phyloP scores from a whole-genome alignment of 2,797 vertebrate species.

The Dipus sagitta region DNA sequence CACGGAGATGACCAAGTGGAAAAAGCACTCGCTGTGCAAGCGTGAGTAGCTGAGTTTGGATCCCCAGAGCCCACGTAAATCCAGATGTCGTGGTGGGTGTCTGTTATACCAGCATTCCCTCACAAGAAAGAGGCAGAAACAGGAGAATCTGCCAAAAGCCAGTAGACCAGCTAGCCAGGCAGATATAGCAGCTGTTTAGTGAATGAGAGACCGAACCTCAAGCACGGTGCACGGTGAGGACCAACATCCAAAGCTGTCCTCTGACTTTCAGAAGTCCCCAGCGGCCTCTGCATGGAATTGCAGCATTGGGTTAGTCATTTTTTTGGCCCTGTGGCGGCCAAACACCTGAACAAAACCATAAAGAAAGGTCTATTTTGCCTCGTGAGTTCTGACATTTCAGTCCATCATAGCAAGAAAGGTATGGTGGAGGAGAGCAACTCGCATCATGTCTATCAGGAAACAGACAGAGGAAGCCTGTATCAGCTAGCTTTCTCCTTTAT shows the following conservation, averaged over 20 bases:
- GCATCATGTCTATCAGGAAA: not conserved
- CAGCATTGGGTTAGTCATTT: not conserved
- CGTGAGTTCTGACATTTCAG: not conserved
- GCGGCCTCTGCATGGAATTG: not conserved
- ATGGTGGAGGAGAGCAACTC: not conserved
- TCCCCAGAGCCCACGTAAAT: not conserved
- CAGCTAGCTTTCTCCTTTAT: too few species aligned
- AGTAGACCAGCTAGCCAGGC: too few species aligned
- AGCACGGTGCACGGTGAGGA: too few species aligned
- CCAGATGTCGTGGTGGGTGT: too few species aligned
- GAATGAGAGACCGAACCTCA: too few species aligned
- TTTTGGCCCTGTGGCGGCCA: not conserved
- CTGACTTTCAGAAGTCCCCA: too few species aligned
- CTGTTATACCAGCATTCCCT: too few species aligned
- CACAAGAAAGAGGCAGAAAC: too few species aligned
- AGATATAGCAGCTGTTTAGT: too few species aligned
- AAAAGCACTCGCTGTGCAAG: not conserved
- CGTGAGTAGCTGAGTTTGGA: not conserved
- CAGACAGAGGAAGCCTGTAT: not conserved
- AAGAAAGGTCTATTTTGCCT: not conserved
- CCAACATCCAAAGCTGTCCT: too few species aligned
- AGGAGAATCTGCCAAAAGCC: too few species aligned
- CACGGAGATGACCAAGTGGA: too few species aligned
- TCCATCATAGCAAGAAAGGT: not conserved
- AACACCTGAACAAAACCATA: not conserved